Evolutionary conservation across 2,113 vertebrate species (phyloP).

Genomic region (Eolophus roseicapilla): DNA sequence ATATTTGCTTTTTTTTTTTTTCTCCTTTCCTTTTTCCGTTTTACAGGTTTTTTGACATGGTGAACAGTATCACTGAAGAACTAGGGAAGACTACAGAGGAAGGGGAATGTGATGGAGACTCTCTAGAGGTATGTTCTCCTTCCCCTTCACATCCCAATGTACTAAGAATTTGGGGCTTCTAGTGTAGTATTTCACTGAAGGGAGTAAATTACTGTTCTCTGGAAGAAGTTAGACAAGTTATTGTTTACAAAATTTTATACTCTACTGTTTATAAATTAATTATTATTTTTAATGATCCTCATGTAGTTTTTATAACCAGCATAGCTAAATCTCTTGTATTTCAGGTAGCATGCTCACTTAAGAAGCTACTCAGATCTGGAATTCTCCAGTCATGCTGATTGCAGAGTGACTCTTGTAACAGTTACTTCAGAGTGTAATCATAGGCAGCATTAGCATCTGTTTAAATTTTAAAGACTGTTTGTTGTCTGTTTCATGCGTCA

Average conservation of each 20-base stretch:
- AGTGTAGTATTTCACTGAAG: background rate
- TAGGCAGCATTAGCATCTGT: background rate
- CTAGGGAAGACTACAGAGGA: slow-evolving; percentile 88
- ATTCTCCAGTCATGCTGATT: background rate
- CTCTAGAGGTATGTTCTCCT: slow-evolving; percentile 83
- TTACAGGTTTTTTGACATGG: slow-evolving; percentile 93
- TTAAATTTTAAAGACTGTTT: background rate
- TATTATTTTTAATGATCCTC: background rate
- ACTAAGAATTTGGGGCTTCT: background rate
- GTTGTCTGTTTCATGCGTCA: background rate
- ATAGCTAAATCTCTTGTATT: background rate
- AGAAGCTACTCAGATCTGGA: background rate
- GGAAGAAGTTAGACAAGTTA: background rate
- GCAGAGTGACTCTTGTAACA: background rate
- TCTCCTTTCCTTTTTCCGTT: background rate
- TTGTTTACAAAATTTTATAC: background rate
- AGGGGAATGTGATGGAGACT: slow-evolving; percentile 88
- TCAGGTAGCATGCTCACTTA: background rate
- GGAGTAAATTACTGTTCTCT: background rate
- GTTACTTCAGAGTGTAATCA: background rate
- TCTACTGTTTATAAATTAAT: background rate
- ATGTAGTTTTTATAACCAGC: background rate
- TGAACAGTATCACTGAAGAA: slow-evolving; percentile 92
- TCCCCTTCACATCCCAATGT: background rate
- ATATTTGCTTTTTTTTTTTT: background rate